Conservation (phyloP, 2,797 vertebrate species). For the Pantherophis vulpinus region DNA sequence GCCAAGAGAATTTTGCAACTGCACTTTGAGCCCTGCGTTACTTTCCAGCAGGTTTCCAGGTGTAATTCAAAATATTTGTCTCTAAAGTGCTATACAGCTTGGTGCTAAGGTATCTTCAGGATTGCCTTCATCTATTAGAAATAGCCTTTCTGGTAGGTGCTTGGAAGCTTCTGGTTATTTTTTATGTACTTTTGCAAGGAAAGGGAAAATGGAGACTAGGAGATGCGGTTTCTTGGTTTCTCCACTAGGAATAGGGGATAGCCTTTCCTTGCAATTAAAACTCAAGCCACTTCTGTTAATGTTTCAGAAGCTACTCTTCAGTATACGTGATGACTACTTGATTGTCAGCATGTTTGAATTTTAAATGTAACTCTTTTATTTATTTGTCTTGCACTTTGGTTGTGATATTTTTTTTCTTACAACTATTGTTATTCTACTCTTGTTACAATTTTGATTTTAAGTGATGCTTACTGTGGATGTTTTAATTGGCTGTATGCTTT, state of each 20-base stretch:
- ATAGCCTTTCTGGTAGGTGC: background rate
- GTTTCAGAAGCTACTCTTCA: background rate
- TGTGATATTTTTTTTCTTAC: background rate
- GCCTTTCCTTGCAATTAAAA: background rate
- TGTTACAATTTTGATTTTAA: background rate
- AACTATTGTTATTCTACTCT: background rate
- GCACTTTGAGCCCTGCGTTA: background rate
- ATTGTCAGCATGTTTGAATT: background rate
- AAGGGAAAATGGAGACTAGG: background rate
- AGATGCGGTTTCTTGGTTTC: background rate
- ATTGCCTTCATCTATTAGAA: background rate
- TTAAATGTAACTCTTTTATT: background rate
- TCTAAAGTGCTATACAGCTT: background rate
- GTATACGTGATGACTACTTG: background rate
- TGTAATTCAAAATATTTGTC: background rate
- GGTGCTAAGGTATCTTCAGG: background rate
- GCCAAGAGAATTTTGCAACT: background rate
- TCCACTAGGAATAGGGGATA: background rate
- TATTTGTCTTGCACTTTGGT: background rate
- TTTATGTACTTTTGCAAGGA: background rate
- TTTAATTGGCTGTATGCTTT: background rate
- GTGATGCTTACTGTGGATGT: background rate
- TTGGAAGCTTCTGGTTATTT: background rate
- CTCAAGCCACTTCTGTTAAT: background rate
- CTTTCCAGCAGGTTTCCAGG: background rate